These are phyloP conservation scores for Zelleria hepariella DNA, from an alignment of 2,888 invertebrate genomes.

Conservation along the genomic window DNA sequence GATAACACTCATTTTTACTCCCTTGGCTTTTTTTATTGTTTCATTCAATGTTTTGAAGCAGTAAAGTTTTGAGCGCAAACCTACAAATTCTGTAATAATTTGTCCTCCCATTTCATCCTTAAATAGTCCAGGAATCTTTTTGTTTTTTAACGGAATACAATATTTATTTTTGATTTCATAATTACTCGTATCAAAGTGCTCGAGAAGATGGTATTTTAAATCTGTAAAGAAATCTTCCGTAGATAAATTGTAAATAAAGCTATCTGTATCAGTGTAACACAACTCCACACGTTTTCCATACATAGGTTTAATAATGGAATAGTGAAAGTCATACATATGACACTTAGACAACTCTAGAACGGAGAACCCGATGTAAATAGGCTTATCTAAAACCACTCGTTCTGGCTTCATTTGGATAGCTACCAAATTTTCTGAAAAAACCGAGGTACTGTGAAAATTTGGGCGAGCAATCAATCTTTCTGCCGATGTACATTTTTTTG, in stretches of 20 bases:
- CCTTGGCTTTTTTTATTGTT: neutral
- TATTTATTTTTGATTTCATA: neutral
- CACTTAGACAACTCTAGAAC: conserved; percentile 7
- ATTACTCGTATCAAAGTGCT: conserved; percentile 7
- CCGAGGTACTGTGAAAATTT: neutral
- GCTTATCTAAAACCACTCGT: conserved; percentile 3
- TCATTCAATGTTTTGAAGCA: neutral
- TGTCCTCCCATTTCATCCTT: neutral
- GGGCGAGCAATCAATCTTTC: neutral
- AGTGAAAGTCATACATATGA: conserved; percentile 10
- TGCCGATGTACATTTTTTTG: conserved; percentile 3
- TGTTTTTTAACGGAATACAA: neutral
- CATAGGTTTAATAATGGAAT: conserved; percentile 4
- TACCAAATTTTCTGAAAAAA: conserved; percentile 12
- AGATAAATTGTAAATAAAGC: conserved; percentile 8
- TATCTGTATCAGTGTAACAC: conserved; percentile 13
- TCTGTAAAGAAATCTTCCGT: conserved; percentile 9
- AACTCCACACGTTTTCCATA: conserved; percentile 6
- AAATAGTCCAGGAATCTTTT: neutral
- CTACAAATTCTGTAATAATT: neutral
- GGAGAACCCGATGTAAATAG: conserved; percentile 9
- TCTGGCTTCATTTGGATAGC: conserved; percentile 13
- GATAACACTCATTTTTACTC: neutral
- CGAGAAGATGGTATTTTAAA: neutral
- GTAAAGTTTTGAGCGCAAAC: neutral